A percentile compares a stretch with the other conserved stretches of the same genome.
Evolutionary conservation across 2,113 vertebrate species (phyloP).

Genomic region (Galeopterus variegatus): DNA sequence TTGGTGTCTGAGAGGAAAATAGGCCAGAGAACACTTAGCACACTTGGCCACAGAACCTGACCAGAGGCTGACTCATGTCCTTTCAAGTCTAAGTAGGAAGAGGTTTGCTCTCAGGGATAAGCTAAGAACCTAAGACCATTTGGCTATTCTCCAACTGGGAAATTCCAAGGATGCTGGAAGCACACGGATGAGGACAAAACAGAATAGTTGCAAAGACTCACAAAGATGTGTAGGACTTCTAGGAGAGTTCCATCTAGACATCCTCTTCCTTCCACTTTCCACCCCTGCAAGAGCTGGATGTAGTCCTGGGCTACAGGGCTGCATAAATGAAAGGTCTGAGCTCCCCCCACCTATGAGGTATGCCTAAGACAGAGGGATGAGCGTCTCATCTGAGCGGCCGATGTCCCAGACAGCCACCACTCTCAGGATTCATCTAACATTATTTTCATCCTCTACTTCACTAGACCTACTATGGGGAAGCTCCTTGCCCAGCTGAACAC

Average conservation of each 20-base stretch:
- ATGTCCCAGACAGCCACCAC: background rate
- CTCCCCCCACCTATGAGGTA: background rate
- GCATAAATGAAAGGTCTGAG: background rate
- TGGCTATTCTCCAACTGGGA: background rate
- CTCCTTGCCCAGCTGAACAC: background rate
- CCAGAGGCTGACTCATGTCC: background rate
- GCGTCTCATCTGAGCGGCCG: background rate
- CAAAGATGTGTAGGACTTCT: background rate
- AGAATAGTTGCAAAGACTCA: background rate
- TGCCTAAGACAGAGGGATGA: background rate
- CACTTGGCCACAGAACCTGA: background rate
- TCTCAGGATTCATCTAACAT: background rate
- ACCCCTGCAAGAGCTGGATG: background rate
- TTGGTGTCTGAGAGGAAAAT: background rate
- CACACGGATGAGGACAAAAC: background rate
- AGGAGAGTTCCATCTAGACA: background rate
- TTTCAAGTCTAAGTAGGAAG: background rate
- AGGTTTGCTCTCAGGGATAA: background rate
- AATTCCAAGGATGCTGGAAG: background rate
- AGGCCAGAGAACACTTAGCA: background rate
- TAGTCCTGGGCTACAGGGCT: background rate
- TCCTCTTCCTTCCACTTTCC: rapidly evolving
- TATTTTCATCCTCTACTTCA: background rate
- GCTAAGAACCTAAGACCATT: background rate
- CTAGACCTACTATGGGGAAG: background rate